These are phyloP conservation scores for Amia ocellicauda DNA, from an alignment of 2,113 vertebrate species.

Conservation along the genomic window DNA sequence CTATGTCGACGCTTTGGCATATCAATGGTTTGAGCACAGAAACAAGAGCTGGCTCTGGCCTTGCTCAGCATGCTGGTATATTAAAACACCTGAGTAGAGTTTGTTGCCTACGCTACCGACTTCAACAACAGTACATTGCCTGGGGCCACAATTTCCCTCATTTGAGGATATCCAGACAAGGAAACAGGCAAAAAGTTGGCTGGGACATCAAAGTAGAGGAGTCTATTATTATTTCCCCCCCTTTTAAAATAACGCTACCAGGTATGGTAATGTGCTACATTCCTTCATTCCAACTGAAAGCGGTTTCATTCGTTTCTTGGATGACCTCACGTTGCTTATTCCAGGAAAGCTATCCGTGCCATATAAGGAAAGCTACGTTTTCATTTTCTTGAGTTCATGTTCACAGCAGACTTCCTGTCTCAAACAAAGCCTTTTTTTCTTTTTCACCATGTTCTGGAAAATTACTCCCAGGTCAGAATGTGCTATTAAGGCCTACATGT, in stretches of 20 bases:
- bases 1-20: too few relatives aligned
- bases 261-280: slow-evolving; percentile 31
- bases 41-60: too few relatives aligned
- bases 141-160: too few relatives aligned
- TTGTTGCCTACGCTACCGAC: too few relatives aligned
- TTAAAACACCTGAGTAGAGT: too few relatives aligned
- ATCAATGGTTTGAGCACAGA: too few relatives aligned
- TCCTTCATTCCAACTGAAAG: slow-evolving; percentile 10
- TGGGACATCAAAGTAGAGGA: slow-evolving; percentile 40
- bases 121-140: too few relatives aligned
- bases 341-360: background rate
- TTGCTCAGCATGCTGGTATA: too few relatives aligned
- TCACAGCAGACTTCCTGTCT: slow-evolving; percentile 33
- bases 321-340: background rate
- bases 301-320: background rate
- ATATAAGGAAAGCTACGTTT: background rate
- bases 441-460: slow-evolving; percentile 32
- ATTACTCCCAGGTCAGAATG: slow-evolving; percentile 12
- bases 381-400: background rate
- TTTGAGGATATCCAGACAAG: too few relatives aligned
- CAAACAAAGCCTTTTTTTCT: slow-evolving; percentile 37
- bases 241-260: slow-evolving; percentile 23
- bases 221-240: slow-evolving; percentile 32
- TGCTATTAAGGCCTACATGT: slow-evolving; percentile 21
- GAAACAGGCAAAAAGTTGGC: background rate